Conservation (phyloP, 1,140 invertebrate species). For the Papilio polytes region DNA sequence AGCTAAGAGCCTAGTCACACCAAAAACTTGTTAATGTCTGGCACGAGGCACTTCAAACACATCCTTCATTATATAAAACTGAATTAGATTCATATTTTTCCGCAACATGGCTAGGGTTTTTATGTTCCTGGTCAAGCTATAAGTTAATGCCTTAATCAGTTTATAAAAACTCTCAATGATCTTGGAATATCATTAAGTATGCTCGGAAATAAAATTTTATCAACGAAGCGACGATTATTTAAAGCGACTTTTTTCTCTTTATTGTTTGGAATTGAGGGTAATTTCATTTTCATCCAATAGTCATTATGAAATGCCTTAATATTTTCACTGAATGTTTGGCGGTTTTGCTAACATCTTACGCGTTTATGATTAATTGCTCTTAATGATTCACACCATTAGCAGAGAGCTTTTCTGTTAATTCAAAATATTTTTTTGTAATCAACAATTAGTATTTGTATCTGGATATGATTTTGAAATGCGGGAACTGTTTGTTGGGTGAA, state of each 20-base stretch:
- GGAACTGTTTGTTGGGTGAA: not conserved
- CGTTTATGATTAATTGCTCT: conserved; percentile 74
- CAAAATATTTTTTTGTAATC: not conserved
- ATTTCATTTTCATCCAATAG: conserved; percentile 23
- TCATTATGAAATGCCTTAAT: not conserved
- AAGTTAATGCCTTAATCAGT: no score
- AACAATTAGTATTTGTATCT: not conserved
- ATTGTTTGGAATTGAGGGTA: not conserved
- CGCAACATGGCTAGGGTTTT: no score
- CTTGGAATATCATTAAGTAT: not conserved
- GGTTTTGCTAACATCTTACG: conserved; percentile 44
- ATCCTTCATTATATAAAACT: no score
- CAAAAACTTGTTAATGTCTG: no score
- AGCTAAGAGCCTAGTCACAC: no score
- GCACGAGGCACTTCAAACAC: no score
- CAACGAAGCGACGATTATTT: not conserved
- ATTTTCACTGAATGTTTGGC: conserved; percentile 38
- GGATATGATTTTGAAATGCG: not conserved
- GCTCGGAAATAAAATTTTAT: not conserved
- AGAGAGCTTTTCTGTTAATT: conserved; percentile 62
- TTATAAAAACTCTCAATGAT: not conserved
- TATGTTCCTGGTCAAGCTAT: no score
- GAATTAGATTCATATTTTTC: no score
- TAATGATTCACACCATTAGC: conserved; percentile 76
- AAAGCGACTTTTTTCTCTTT: not conserved